These are phyloP conservation scores for Potamilus streckersoni DNA, from an alignment of 1,140 invertebrate species.

Conservation along the genomic window DNA sequence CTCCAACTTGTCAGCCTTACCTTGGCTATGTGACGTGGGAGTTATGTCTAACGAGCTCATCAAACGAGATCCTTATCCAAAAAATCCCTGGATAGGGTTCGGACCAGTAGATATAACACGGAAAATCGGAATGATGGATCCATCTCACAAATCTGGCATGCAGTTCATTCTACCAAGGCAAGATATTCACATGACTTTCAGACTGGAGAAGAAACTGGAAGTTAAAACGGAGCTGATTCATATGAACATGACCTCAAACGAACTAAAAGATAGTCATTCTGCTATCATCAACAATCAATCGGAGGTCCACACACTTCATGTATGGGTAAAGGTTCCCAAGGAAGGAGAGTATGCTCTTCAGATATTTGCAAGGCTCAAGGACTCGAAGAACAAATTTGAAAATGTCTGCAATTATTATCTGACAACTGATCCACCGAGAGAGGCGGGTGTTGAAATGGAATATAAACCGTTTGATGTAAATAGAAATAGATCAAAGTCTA, in stretches of 20 bases:
- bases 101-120: slow-evolving; percentile 25
- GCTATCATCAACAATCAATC: slow-evolving; percentile 26
- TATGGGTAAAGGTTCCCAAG: slow-evolving; percentile 5
- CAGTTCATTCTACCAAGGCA: slow-evolving; percentile 19
- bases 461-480: slow-evolving; percentile 20
- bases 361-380: slow-evolving; percentile 6
- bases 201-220: slow-evolving; percentile 4
- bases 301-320: slow-evolving; percentile 6
- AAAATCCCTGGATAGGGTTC: slow-evolving; percentile 21
- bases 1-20: neutral
- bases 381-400: slow-evolving; percentile 1
- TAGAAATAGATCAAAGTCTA: neutral
- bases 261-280: slow-evolving; percentile 18
- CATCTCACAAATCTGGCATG: slow-evolving; percentile 25
- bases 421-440: slow-evolving; percentile 23
- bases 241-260: neutral
- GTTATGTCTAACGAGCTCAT: slow-evolving; percentile 9
- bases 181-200: slow-evolving; percentile 20
- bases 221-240: slow-evolving; percentile 12
- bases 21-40: slow-evolving; percentile 25
- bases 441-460: slow-evolving; percentile 10
- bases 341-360: slow-evolving; percentile 26
- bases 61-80: slow-evolving; percentile 17
- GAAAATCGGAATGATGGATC: slow-evolving; percentile 9
- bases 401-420: slow-evolving; percentile 30